phyloP scores from a whole-genome alignment of 2,888 invertebrate species.

The Xestobium rufovillosum region DNA sequence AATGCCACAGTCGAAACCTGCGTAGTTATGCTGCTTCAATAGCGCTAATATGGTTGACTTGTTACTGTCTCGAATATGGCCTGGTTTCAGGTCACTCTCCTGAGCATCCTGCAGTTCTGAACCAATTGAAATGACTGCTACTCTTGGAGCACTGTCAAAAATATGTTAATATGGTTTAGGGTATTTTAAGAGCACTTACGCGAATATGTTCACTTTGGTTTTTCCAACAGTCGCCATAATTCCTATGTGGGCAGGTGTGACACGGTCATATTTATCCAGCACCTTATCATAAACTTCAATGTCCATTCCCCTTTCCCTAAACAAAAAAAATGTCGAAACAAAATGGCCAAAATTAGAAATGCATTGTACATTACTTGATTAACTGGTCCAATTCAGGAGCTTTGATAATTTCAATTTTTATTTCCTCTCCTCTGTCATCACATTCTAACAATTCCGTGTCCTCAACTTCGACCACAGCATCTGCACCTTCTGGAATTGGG shows the following conservation, averaged over 20 bases:
- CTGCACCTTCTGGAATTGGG: slow-evolving; percentile 73
- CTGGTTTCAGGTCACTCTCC: slow-evolving; percentile 51
- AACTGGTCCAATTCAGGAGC: slow-evolving; percentile 66
- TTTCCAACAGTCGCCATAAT: no score
- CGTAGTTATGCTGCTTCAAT: slow-evolving; percentile 59
- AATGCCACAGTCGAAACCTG: slow-evolving; percentile 68
- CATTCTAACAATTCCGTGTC: slow-evolving; percentile 70
- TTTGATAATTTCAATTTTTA: slow-evolving; percentile 64
- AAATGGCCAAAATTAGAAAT: no score
- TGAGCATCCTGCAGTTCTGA: slow-evolving; percentile 72
- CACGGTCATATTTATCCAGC: slow-evolving; percentile 45
- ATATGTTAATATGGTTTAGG: no score
- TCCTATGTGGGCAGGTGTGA: slow-evolving; percentile 62
- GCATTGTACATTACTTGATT: slow-evolving; percentile 68
- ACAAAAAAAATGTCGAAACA: no score
- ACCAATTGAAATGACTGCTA: slow-evolving; percentile 89
- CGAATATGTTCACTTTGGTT: slow-evolving; percentile 49
- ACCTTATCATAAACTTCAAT: slow-evolving; percentile 52
- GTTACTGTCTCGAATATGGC: slow-evolving; percentile 90
- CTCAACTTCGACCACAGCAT: slow-evolving; percentile 78
- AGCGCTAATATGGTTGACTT: slow-evolving; percentile 72
- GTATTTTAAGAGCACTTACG: no score
- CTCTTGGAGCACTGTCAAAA: slow-evolving; percentile 52
- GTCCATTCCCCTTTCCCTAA: slow-evolving; percentile 57
- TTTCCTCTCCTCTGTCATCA: slow-evolving; percentile 56